Evolutionary conservation across 2,113 vertebrate species (phyloP).

Genomic region (Vombatus ursinus): DNA sequence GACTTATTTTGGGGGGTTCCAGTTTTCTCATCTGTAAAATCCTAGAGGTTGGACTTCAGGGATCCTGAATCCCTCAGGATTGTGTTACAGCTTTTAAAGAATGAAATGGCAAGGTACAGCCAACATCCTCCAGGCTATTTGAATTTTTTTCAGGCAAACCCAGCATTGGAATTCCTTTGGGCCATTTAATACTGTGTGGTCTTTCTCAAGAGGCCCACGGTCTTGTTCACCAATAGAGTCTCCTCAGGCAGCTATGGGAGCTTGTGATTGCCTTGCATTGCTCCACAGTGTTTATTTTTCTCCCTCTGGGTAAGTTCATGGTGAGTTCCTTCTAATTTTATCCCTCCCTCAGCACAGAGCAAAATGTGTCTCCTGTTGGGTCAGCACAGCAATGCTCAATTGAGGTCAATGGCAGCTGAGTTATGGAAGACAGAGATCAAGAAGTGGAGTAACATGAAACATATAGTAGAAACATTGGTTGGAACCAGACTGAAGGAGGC

Average conservation of each 20-base stretch:
- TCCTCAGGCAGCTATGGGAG: background rate
- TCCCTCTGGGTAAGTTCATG: background rate
- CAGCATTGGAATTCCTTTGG: background rate
- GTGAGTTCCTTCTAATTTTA: background rate
- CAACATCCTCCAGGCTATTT: background rate
- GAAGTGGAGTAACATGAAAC: background rate
- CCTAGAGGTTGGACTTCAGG: background rate
- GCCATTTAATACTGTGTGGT: background rate
- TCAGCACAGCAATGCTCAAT: background rate
- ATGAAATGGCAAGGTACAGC: background rate
- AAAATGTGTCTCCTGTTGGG: background rate
- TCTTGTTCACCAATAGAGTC: background rate
- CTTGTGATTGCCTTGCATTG: background rate
- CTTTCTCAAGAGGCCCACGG: background rate
- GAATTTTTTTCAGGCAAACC: background rate
- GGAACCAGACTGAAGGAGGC: background rate
- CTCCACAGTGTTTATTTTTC: background rate
- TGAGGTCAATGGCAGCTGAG: background rate
- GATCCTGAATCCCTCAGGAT: background rate
- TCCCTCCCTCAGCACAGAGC: background rate
- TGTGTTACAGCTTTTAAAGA: background rate
- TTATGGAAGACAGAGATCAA: background rate
- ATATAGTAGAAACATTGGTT: background rate
- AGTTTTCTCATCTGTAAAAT: background rate
- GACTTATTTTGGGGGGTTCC: background rate